Evolutionary conservation across 1,140 invertebrate genomes (phyloP).

Genomic region (Archegozetes longisetosus): DNA sequence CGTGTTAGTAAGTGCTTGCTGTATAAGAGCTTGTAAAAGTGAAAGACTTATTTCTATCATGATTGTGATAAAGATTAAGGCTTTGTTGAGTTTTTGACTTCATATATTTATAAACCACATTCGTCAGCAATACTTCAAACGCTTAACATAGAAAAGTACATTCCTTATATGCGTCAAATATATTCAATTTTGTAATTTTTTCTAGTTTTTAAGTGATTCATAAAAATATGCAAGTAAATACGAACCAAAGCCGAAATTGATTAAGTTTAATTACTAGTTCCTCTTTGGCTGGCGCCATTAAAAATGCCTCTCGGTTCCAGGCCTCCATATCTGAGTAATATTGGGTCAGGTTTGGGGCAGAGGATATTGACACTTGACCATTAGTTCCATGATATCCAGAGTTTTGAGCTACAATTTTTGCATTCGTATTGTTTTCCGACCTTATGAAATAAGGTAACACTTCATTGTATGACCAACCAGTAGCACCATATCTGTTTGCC

Average conservation of each 20-base stretch:
- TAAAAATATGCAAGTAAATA: not conserved
- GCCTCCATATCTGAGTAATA: constrained; percentile 46
- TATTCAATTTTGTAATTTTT: too few species aligned
- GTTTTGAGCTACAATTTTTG: constrained; percentile 25
- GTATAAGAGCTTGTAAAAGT: constrained; percentile 1
- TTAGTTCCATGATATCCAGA: constrained; percentile 52
- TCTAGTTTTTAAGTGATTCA: too few species aligned
- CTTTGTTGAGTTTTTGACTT: too few species aligned
- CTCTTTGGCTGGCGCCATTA: constrained; percentile 52
- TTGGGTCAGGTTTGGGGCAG: constrained; percentile 60
- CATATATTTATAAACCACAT: too few species aligned
- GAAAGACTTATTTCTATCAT: not conserved
- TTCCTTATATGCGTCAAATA: too few species aligned
- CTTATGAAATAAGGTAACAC: constrained; percentile 77
- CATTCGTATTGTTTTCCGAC: constrained; percentile 71
- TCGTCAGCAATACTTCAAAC: too few species aligned
- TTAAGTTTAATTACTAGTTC: constrained; percentile 11
- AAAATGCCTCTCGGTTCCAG: constrained; percentile 29
- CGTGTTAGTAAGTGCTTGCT: constrained; percentile 42
- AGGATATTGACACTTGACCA: constrained; percentile 67
- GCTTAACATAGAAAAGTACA: too few species aligned
- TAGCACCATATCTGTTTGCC: constrained; percentile 63
- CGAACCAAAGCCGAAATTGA: too few species aligned
- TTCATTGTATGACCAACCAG: constrained; percentile 74
- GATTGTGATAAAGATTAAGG: too few species aligned